These are phyloP conservation scores for Idaea aversata DNA, from an alignment of 2,888 invertebrate genomes.

Conservation along the genomic window DNA sequence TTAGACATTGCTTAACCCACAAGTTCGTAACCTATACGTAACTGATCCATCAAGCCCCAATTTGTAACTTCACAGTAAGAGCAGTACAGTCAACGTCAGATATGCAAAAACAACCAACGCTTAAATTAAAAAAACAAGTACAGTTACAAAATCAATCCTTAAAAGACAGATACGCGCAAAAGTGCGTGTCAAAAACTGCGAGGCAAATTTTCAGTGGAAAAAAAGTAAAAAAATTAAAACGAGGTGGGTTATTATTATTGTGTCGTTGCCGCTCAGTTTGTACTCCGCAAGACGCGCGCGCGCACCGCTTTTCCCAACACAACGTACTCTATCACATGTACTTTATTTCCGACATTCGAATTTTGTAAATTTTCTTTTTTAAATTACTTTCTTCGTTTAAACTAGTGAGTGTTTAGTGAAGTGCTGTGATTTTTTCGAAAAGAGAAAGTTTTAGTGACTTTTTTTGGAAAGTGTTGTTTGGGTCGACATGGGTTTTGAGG, in stretches of 20 bases:
- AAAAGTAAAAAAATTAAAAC: constrained; percentile 58
- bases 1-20: no score
- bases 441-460: constrained; percentile 35
- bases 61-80: neutral
- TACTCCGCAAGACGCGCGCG: constrained; percentile 66
- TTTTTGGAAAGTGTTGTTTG: constrained; percentile 25
- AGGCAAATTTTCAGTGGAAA: constrained; percentile 63
- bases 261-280: constrained; percentile 66
- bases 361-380: constrained; percentile 28
- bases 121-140: neutral
- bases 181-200: constrained; percentile 38
- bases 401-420: constrained; percentile 27
- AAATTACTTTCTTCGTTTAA: constrained; percentile 22
- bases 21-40: neutral
- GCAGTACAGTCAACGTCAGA: neutral
- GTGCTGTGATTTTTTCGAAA: constrained; percentile 36
- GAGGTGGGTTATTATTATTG: constrained; percentile 60
- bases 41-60: neutral
- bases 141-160: neutral
- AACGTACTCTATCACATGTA: constrained; percentile 23
- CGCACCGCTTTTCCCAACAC: constrained; percentile 46
- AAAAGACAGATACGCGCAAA: neutral
- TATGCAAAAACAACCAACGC: neutral
- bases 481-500: neutral
- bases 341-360: constrained; percentile 36